A percentile compares a stretch with the other conserved stretches of the same genome.
Conservation (phyloP, 2,888 invertebrate species). For the Sicus ferrugineus region DNA sequence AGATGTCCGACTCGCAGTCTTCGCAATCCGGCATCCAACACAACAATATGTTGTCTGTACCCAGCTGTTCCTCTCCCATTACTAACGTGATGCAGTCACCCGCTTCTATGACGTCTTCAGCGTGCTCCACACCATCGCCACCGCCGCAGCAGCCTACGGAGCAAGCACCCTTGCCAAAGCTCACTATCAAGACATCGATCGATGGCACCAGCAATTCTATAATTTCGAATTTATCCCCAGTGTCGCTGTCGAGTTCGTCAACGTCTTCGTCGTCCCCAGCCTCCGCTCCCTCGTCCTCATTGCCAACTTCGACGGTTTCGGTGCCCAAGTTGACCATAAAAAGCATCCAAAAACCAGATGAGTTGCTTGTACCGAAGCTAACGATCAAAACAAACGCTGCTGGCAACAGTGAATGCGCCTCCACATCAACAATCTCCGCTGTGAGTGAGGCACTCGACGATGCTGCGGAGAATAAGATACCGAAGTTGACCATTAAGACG, state of each 20-base stretch:
- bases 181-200: conserved; percentile 68
- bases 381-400: conserved; percentile 52
- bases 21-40: conserved; percentile 7
- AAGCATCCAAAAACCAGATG: conserved; percentile 57
- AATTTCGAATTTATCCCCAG: conserved; percentile 57
- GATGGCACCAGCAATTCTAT: conserved; percentile 58
- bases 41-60: conserved; percentile 15
- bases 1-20: conserved; percentile 53
- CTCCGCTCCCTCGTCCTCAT: conserved; percentile 33
- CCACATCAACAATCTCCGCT: conserved; percentile 37
- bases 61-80: conserved; percentile 14
- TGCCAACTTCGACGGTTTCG: conserved; percentile 40
- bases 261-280: conserved; percentile 41
- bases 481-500: conserved; percentile 66
- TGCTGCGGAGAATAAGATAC: conserved; percentile 48
- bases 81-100: conserved; percentile 36
- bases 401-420: conserved; percentile 37
- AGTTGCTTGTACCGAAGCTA: conserved; percentile 59
- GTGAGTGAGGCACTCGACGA: conserved; percentile 26
- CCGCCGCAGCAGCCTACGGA: conserved; percentile 14
- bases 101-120: conserved; percentile 37
- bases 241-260: conserved; percentile 47
- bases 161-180: conserved; percentile 66
- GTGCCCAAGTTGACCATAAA: conserved; percentile 71
- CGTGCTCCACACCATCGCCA: conserved; percentile 33